Evolutionary conservation across 2,888 invertebrate species (phyloP), one percentile per base, ranked within the genome.

Genomic region (Cylindroiulus punctatus): DNA sequence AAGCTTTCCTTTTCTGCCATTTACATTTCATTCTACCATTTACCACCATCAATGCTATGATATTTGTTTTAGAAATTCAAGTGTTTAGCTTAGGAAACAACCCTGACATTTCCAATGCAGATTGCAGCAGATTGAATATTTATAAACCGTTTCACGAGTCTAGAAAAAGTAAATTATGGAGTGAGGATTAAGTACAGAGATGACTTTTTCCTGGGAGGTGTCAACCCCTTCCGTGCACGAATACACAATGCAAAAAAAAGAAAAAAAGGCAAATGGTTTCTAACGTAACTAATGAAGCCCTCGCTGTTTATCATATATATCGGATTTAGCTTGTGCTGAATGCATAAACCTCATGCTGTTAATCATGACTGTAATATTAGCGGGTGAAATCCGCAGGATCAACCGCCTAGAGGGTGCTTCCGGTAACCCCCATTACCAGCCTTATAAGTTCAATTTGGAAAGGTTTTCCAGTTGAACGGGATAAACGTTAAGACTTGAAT

Each of bases 231-330:
- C 14, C 44, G 1, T 44, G 44, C 52, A 52, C 19, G 19, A 52
- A 52, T 52, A 52, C 17, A 12, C 52, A 52, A n/a, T 19, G 12
- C 14, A 52, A 52, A 52, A 52, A 52, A 52, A 17, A 52, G 44
- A 3, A 30, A n/a, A 17, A 81, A 36, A 65, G 82, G 17, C 22
- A 42, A 86, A 84, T 17, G 14, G 84, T 32, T 26, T 19, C 17
- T 42, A 44, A 36, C 26, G 32, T 42, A 36, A 26, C n/a, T 84
- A 84, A 84, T 84, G 84, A 84, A 84, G 26, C 32, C 84, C 32
- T 42, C 7, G 40, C 84, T 84, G 84, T 84, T 84, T 84, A 84
- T 42, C 84, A 84, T 84, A 84, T 84, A 36, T 84, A 84, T 84
- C 40, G 44, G 42, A 84, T 84, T 84, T 84, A 52, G 30, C 81